Evolutionary conservation across 2,888 invertebrate genomes (phyloP).

Genomic region (Eupithecia subfuscata): DNA sequence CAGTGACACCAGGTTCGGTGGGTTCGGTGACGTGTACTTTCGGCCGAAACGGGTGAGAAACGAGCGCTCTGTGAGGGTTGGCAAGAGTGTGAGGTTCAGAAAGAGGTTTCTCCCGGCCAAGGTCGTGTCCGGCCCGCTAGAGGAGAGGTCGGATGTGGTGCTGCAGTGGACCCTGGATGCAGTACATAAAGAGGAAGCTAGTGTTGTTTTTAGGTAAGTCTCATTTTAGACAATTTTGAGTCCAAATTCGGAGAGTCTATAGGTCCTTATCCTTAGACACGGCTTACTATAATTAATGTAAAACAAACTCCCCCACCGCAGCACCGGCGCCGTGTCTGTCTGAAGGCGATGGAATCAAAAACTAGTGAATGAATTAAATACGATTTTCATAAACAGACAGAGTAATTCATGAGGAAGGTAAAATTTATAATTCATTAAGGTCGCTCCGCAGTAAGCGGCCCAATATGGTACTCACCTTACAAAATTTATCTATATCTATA

Average conservation of each 20-base stretch:
- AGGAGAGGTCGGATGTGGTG: conserved; percentile 57
- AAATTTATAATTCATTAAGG: too few relatives aligned
- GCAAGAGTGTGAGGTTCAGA: conserved; percentile 59
- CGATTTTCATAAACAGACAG: too few relatives aligned
- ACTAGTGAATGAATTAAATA: too few relatives aligned
- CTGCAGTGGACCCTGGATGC: conserved; percentile 75
- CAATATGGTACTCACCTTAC: too few relatives aligned
- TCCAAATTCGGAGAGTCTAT: neutral
- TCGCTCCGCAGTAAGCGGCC: too few relatives aligned
- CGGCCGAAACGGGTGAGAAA: conserved; percentile 62
- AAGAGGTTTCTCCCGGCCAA: conserved; percentile 66
- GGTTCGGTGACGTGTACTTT: conserved; percentile 63
- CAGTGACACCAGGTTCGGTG: neutral
- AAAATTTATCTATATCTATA: too few relatives aligned
- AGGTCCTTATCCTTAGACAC: too few relatives aligned
- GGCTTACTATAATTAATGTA: too few relatives aligned
- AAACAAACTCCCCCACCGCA: too few relatives aligned
- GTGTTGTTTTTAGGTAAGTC: conserved; percentile 80
- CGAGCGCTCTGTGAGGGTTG: conserved; percentile 60
- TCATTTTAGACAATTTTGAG: neutral
- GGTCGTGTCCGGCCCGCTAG: conserved; percentile 70
- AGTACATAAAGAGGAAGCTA: conserved; percentile 66
- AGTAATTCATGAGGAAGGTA: too few relatives aligned
- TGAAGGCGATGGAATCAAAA: too few relatives aligned
- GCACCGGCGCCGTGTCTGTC: too few relatives aligned